A percentile compares a stretch with the other conserved stretches of the same genome.
Conservation (phyloP, 2,888 invertebrate genomes). For the Chesias legatella region DNA sequence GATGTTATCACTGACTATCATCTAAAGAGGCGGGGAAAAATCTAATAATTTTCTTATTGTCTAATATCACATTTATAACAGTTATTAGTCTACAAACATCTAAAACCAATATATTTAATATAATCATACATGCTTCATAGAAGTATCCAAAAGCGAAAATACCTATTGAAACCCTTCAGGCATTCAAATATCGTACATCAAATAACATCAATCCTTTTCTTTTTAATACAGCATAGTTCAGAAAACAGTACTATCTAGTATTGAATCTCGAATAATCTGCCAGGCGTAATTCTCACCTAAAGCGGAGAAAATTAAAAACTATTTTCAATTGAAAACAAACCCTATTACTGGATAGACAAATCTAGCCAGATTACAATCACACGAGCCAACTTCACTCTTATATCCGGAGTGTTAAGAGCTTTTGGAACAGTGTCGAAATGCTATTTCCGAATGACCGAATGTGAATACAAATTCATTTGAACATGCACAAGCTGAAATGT, state of each 20-base stretch:
- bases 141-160: too few species aligned
- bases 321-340: conserved; percentile 14
- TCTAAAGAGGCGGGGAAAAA: too few species aligned
- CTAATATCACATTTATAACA: too few species aligned
- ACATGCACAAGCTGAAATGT: conserved; percentile 4
- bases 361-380: neutral
- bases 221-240: too few species aligned
- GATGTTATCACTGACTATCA: too few species aligned
- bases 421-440: conserved; percentile 1
- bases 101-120: too few species aligned
- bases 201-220: too few species aligned
- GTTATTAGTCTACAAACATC: too few species aligned
- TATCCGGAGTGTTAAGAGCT: conserved; percentile 7
- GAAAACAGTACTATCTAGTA: conserved; percentile 7
- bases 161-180: too few species aligned
- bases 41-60: too few species aligned
- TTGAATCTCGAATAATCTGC: conserved; percentile 5
- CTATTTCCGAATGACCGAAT: conserved; percentile 1
- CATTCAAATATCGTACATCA: too few species aligned
- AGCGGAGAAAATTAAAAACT: conserved; percentile 10
- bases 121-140: too few species aligned
- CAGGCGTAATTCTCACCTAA: conserved; percentile 11
- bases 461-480: conserved; percentile 2
- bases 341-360: conserved; percentile 4
- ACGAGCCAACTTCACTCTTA: conserved; percentile 7